Base-by-base conservation (phyloP, 1,140 invertebrate genomes). In the Latrodectus geometricus region DNA sequence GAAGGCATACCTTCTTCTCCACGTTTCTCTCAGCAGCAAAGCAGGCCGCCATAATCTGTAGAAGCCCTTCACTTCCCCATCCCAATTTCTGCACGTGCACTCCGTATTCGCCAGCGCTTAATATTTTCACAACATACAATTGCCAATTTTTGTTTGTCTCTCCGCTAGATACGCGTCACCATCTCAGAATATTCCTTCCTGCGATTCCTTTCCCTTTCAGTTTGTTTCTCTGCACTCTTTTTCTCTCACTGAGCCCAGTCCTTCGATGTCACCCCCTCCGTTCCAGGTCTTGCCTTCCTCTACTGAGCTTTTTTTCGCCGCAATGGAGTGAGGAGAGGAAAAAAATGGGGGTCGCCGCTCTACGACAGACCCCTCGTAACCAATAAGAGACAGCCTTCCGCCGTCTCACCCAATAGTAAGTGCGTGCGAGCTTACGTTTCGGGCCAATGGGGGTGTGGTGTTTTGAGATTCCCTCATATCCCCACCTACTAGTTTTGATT, bases 401-500 rank as follows among this genome's bases (percentile, higher is more conserved):
- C 65, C 66, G 20, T 86, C 75, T 77, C 83, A 11, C 35, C 83
- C 83, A 86, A 86, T 86, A 65, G 75, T 35, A 70, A 35, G 54
- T 9, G 14, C 35, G 52, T 74, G 54, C 66, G 65, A 73, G 69
- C 69, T 50, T 50, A 23, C 83, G 74, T 72, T 61, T 54, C 49
- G 74, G 65, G 68, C 83, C 83, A 86, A 86, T 86, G 68, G 83
- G 83, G 83, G 83, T 86, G 65, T 23, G 74, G 66, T 15, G 74
- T 54, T 65, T 72, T 21, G 23, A 74, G 75, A 77, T 86, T 78
- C 83, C 83, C 75, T 70, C 35, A 49, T 77, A 70, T 86, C 83
- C 56, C 83, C 83, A 86, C 83, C 83, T 86, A 69, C 83, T 61
- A 73, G 74, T 86, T 86, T 78, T 86, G 83, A 86, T 86, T 86